Conservation (phyloP, 2,888 invertebrate species). For the Chorisops tibialis region DNA sequence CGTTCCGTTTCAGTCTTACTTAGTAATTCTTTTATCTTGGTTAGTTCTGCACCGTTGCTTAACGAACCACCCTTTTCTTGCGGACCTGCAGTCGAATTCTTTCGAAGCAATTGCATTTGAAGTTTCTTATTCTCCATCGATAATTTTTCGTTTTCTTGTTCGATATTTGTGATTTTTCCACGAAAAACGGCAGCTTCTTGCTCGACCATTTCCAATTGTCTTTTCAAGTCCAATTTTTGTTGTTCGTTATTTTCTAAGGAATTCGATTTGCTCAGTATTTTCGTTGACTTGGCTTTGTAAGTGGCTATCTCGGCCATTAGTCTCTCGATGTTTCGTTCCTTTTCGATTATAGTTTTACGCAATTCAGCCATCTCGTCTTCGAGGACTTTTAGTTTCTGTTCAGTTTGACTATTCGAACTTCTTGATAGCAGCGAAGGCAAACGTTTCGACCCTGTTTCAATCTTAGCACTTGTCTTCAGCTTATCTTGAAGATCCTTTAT, state of each 20-base stretch:
- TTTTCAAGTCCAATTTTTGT: constrained; percentile 60
- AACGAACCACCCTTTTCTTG: constrained; percentile 33
- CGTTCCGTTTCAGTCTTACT: constrained; percentile 63
- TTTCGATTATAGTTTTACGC: constrained; percentile 73
- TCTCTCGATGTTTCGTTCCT: constrained; percentile 76
- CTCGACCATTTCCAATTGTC: constrained; percentile 73
- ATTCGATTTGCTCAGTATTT: constrained; percentile 5
- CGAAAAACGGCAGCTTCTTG: constrained; percentile 70
- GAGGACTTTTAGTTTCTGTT: constrained; percentile 55
- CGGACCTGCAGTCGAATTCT: constrained; percentile 37
- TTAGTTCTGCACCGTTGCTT: constrained; percentile 56
- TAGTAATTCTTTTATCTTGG: constrained; percentile 57
- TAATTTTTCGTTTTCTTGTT: constrained; percentile 73
- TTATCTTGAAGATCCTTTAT: constrained; percentile 75
- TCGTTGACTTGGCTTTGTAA: constrained; percentile 53
- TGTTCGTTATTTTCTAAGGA: constrained; percentile 32
- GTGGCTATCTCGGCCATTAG: constrained; percentile 67
- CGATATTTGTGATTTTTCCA: constrained; percentile 65
- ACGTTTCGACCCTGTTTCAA: constrained; percentile 32
- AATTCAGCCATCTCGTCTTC: constrained; percentile 73
- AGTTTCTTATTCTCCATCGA: constrained; percentile 70
- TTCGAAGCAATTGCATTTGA: constrained; percentile 57
- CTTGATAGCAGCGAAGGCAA: constrained; percentile 37
- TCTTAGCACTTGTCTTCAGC: constrained; percentile 51
- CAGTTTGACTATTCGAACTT: constrained; percentile 36